Conservation (phyloP, 1,140 invertebrate genomes). For the Macrocentrus cingulum region DNA sequence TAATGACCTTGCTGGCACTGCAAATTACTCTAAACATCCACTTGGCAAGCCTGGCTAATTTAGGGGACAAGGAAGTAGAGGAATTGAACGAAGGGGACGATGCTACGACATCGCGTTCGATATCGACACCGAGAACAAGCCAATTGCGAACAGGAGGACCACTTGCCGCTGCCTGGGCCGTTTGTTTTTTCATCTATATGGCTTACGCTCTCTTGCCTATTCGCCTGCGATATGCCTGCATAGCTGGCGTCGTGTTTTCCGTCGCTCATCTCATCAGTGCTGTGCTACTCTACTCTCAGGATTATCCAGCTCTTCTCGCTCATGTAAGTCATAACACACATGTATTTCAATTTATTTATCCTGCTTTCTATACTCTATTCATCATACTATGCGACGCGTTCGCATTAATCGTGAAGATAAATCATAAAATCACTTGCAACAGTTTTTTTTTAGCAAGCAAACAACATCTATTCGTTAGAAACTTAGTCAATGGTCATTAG, state of each 20-base stretch:
- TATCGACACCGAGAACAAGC: conserved; percentile 19
- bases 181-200: conserved; percentile 82
- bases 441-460: too few species aligned
- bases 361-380: too few species aligned
- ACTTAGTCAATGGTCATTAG: too few species aligned
- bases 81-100: conserved; percentile 25
- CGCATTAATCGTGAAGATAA: too few species aligned
- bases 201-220: conserved; percentile 86
- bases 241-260: conserved; percentile 70
- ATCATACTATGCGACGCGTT: too few species aligned
- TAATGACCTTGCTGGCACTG: conserved; percentile 71
- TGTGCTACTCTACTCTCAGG: conserved; percentile 43
- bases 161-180: conserved; percentile 66
- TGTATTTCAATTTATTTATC: too few species aligned
- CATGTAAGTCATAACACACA: too few species aligned
- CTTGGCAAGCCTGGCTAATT: conserved; percentile 38
- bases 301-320: conserved; percentile 48
- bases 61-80: conserved; percentile 25
- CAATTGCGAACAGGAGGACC: conserved; percentile 45
- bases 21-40: conserved; percentile 63
- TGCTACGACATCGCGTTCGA: conserved; percentile 1
- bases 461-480: too few species aligned
- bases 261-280: conserved; percentile 66
- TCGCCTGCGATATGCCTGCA: conserved; percentile 74
- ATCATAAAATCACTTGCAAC: too few species aligned